These are phyloP conservation scores for Sarcophaga subvicina DNA, from an alignment of 2,888 invertebrate species.

Conservation along the genomic window DNA sequence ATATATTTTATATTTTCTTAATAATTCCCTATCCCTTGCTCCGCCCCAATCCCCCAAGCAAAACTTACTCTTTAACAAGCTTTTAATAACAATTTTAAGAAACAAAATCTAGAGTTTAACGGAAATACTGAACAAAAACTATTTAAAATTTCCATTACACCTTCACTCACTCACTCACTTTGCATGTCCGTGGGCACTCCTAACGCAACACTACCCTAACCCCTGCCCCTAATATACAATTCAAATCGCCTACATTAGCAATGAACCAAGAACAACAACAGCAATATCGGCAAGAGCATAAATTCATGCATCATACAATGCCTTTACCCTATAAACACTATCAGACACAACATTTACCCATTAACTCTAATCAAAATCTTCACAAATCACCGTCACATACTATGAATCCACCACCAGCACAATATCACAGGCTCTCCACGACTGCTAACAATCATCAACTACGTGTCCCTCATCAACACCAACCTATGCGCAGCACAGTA, in stretches of 20 bases:
- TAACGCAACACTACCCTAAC: neutral
- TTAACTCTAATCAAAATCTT: constrained; percentile 69
- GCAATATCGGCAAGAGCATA: constrained; percentile 2
- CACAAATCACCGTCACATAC: constrained; percentile 68
- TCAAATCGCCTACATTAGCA: constrained; percentile 10
- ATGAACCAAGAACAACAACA: constrained; percentile 12
- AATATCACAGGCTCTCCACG: constrained; percentile 62
- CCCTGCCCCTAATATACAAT: neutral
- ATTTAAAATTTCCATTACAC: constrained; percentile 46
- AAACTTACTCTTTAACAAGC: too few species aligned
- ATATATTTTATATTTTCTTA: too few species aligned
- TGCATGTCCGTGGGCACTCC: neutral
- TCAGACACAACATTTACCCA: constrained; percentile 69
- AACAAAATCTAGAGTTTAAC: constrained; percentile 5
- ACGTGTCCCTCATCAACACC: constrained; percentile 72
- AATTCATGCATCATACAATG: constrained; percentile 62
- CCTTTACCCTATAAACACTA: constrained; percentile 67
- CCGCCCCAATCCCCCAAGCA: neutral
- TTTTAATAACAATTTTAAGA: neutral
- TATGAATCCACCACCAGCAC: constrained; percentile 69
- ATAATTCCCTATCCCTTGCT: neutral
- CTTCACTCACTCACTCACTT: neutral
- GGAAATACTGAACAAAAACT: constrained; percentile 58
- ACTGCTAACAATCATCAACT: constrained; percentile 75
- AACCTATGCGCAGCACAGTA: constrained; percentile 82